These are phyloP conservation scores for Diadophis punctatus DNA, from an alignment of 2,113 vertebrate species.

Conservation along the genomic window DNA sequence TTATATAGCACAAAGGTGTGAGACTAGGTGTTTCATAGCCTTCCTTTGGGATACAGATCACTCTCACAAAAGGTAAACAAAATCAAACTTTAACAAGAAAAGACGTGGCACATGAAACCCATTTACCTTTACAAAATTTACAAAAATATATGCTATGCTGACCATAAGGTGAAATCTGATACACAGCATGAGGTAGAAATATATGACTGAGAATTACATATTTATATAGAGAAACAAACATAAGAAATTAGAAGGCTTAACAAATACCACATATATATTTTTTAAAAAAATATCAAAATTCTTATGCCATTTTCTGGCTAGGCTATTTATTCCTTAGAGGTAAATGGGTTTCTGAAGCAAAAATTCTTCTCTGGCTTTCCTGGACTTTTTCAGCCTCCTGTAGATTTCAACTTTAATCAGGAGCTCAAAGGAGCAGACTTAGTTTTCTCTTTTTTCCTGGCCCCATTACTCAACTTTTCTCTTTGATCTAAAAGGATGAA, in stretches of 20 bases:
- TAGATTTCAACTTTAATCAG: background rate
- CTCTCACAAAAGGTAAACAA: background rate
- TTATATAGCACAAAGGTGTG: background rate
- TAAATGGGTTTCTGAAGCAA: background rate
- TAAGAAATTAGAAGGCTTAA: background rate
- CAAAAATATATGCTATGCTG: background rate
- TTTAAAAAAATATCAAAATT: background rate
- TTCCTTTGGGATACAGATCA: background rate
- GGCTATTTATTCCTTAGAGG: background rate
- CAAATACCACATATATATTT: background rate
- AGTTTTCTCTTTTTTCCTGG: background rate
- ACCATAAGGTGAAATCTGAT: background rate
- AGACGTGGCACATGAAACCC: background rate
- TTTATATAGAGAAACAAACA: background rate
- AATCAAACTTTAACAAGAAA: background rate
- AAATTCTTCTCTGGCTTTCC: background rate
- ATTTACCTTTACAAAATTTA: background rate
- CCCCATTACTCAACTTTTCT: background rate
- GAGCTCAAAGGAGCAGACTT: background rate
- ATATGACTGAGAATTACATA: background rate
- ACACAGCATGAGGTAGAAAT: background rate
- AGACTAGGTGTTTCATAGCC: background rate
- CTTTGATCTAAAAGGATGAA: background rate
- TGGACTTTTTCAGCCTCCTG: background rate
- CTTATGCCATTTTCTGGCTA: background rate